A percentile compares a stretch with the other conserved stretches of the same genome.
Evolutionary conservation across 2,888 invertebrate genomes (phyloP).

Genomic region (Leptopilina drosophilae): DNA sequence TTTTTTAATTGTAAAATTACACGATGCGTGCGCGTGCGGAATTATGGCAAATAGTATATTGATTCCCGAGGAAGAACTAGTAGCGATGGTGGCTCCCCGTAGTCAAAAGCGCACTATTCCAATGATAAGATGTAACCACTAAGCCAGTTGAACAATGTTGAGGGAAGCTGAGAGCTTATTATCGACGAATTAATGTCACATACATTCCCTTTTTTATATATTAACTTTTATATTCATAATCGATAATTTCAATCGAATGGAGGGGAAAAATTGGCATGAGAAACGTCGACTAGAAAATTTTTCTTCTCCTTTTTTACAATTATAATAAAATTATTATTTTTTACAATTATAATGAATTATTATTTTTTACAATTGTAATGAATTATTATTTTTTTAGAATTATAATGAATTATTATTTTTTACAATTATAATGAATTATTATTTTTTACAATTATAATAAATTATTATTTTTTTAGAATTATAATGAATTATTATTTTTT

Average conservation of each 20-base stretch:
- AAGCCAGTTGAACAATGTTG: conserved; percentile 14
- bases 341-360: no score
- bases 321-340: no score
- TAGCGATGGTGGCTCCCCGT: conserved; percentile 53
- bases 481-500: no score
- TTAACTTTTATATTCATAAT: background rate
- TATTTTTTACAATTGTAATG: no score
- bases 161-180: background rate
- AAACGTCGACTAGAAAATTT: no score
- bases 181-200: background rate
- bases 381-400: no score
- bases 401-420: no score
- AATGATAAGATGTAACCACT: conserved; percentile 9
- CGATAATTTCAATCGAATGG: background rate
- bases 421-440: no score
- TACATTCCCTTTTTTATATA: background rate
- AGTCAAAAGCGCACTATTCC: conserved; percentile 41
- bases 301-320: no score
- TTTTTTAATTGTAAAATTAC: background rate
- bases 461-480: no score
- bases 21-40: conserved; percentile 37
- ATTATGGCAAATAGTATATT: conserved; percentile 53
- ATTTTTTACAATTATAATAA: no score
- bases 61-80: conserved; percentile 52
- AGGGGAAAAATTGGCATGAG: no score